Evolutionary conservation across 2,888 invertebrate species (phyloP), one percentile per base, ranked within the genome.

Genomic region (Epinotia bilunana): DNA sequence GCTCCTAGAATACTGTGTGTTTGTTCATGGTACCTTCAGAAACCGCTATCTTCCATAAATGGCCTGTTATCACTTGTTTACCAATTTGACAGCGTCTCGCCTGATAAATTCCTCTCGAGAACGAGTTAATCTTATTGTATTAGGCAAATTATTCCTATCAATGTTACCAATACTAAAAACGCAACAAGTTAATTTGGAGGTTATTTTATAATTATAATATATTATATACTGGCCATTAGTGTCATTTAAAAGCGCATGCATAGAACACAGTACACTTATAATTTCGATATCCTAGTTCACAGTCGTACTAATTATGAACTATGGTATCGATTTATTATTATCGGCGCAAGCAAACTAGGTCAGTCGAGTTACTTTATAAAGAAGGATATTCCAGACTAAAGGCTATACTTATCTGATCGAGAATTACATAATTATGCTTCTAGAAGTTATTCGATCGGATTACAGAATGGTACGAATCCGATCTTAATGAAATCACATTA

Each of bases 51-150:
- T 77, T 63, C 55, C 55, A 55, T 68, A 72, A 74, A 76, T 72
- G 68, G 53, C 70, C 61, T 81, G 78, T 80, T 82, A 82, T 85
- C 83, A 77, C 77, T 60, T 80, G 87, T 89, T 87, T 86, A 84
- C 85, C 82, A 78, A 85, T 89, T 90, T 91, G 90, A 87, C 90
- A 90, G 86, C 82, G 88, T 90, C 89, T 90, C 83, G 77, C 65
- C 64, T 83, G 90, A 91, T 90, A 91, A 88, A 83, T 78, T 77
- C 77, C 61, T 75, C 74, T 75, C 67, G 55, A 60, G 16, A 61
- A 46, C 33, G 69, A 53, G 39, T 18, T 60, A 33, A 75, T 68
- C 61, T 67, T 61, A 61, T 71, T 75, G 28, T 65, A 61, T 49
- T 65, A 53, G 53, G 53, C 53, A 65, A 39, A 39, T 7, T 43